Evolutionary conservation across 2,888 invertebrate genomes (phyloP), one percentile per base, ranked within the genome.

Genomic region (Capitulum mitella): DNA sequence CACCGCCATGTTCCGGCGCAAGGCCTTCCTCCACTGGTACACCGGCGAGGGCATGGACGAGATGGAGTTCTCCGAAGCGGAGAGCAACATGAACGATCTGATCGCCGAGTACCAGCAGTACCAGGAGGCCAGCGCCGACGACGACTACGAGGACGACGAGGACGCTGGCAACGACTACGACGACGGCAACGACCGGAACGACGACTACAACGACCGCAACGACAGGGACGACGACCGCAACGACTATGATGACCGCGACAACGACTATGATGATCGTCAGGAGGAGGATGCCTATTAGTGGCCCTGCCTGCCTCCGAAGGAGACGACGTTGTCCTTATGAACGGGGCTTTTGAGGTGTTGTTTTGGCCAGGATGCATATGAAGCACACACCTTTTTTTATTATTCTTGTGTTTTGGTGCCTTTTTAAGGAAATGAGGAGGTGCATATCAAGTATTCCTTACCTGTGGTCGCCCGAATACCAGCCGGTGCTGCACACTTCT

Each of bases 1-100:
- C 87, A 93, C 94, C 32, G 95, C 95, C 85, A 89, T 89, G 89
- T 89, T 89, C 87, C 85, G 89, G 82, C 87, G 89, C 79, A 89
- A 88, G 84, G 89, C 89, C 83, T 89, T 89, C 86, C 84, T 87
- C 80, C 88, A 88, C 84, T 89, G 89, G 88, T 89, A 88, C 85
- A 89, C 88, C 78, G 89, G 89, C 78, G 89, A 89, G 83, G 89
- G 89, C 80, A 89, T 89, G 89, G 89, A 89, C 83, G 89, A 89
- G 84, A 88, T 88, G 88, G 82, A 82, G 80, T 82, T 82, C 79
- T 81, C 82, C 26, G 82, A 82, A 64, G 82, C 82, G 3, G 82
- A 82, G 79, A 87, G 87, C 81, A 89, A 89, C 85, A 88, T 89
- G 87, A 88, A 88, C 83, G 89, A 89, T 83, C 83, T 87, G 79